Evolutionary conservation across 2,797 vertebrate species (phyloP).

Genomic region (Merluccius polli): DNA sequence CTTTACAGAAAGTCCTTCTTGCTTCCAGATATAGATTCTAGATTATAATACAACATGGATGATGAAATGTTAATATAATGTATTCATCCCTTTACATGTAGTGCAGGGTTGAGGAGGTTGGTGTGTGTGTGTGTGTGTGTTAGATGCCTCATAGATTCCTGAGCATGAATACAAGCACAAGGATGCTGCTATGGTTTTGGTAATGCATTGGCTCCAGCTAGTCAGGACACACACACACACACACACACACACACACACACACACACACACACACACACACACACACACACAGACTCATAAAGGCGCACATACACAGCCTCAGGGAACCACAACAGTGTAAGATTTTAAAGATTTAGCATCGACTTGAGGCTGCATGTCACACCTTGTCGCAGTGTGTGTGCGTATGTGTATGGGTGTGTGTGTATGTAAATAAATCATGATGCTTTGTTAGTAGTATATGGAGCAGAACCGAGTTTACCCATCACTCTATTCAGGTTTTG

Average conservation of each 20-base stretch:
- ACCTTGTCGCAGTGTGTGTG: slow-evolving; percentile 13
- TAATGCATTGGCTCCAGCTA: not conserved
- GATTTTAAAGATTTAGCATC: slow-evolving; percentile 46
- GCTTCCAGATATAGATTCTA: no score
- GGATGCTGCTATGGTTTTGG: not conserved
- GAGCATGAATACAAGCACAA: not conserved
- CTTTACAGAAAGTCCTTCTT: no score
- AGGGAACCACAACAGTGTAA: slow-evolving; percentile 35
- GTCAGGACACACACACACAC: not conserved
- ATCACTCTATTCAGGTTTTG: slow-evolving; percentile 16
- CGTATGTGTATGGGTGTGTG: slow-evolving; percentile 9
- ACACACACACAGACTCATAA: slow-evolving; percentile 8
- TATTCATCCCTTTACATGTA: no score
- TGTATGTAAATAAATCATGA: not conserved
- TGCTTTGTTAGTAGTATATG: slow-evolving; percentile 22
- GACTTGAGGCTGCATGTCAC: slow-evolving; percentile 31
- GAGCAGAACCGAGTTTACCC: slow-evolving; percentile 27
- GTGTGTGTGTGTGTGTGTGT: no score
- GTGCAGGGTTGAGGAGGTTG: no score
- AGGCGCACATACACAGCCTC: slow-evolving; percentile 15
- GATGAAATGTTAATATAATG: no score
- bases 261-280: slow-evolving; percentile 16
- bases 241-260: not conserved
- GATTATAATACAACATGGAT: no score
- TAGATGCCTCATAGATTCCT: not conserved